Evolutionary conservation across 2,888 invertebrate species (phyloP).

Genomic region (Drosophila subquinaria): DNA sequence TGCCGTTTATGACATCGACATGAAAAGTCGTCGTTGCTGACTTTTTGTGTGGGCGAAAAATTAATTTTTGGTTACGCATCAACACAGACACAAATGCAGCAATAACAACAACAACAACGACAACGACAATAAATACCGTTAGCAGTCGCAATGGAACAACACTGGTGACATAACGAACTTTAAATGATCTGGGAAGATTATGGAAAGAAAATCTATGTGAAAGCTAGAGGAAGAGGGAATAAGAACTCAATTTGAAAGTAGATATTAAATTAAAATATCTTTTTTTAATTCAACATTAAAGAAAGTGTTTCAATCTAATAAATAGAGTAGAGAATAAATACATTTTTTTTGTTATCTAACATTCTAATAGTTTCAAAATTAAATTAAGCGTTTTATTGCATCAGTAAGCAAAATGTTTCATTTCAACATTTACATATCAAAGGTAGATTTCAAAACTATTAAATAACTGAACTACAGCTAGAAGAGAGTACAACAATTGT

Average conservation of each 20-base stretch:
- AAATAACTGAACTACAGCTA: too few species aligned
- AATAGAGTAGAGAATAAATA: too few species aligned
- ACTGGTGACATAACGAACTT: conserved; percentile 4
- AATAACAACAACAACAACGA: conserved; percentile 16
- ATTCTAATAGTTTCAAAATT: too few species aligned
- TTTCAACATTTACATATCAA: not conserved
- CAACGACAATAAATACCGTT: conserved; percentile 15
- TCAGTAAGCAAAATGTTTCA: not conserved
- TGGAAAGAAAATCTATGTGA: not conserved
- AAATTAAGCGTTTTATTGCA: not conserved
- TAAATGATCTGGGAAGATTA: not conserved
- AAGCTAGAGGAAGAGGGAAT: not conserved
- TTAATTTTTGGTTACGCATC: conserved; percentile 63
- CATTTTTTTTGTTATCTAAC: too few species aligned
- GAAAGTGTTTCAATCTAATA: too few species aligned
- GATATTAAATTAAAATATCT: not conserved
- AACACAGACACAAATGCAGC: conserved; percentile 15
- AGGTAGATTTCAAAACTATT: too few species aligned
- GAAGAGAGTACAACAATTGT: too few species aligned
- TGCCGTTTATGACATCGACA: conserved; percentile 68
- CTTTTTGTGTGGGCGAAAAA: conserved; percentile 51
- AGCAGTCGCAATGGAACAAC: not conserved
- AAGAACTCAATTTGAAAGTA: not conserved
- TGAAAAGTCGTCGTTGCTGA: conserved; percentile 24
- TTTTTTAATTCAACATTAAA: not conserved